These are phyloP conservation scores for Pinna nobilis DNA, from an alignment of 1,140 invertebrate genomes.

Conservation along the genomic window DNA sequence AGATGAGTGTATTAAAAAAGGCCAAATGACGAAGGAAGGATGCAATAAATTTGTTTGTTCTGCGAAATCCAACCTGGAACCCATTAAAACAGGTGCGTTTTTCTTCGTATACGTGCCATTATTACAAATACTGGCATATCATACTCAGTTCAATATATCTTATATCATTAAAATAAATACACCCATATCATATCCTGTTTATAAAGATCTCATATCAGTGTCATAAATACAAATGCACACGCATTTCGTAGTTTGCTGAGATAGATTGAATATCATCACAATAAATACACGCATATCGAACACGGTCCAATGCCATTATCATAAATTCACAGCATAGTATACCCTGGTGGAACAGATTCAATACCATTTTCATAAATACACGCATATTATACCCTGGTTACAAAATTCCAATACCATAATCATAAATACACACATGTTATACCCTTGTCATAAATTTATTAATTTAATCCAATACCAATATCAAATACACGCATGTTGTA, in stretches of 20 bases:
- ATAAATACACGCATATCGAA: too few relatives aligned
- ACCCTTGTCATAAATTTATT: too few relatives aligned
- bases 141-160: background rate
- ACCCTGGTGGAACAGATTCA: too few relatives aligned
- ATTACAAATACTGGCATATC: background rate
- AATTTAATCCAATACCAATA: too few relatives aligned
- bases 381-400: too few relatives aligned
- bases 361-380: too few relatives aligned
- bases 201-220: background rate
- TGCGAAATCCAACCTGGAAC: slow-evolving; percentile 29
- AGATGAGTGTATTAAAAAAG: slow-evolving; percentile 25
- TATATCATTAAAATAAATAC: background rate
- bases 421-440: too few relatives aligned
- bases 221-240: too few relatives aligned
- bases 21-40: slow-evolving; percentile 14
- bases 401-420: too few relatives aligned
- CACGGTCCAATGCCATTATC: too few relatives aligned
- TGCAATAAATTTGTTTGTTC: slow-evolving; percentile 41
- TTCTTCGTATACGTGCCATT: background rate
- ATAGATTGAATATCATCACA: background rate
- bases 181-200: background rate
- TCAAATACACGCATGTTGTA: too few relatives aligned
- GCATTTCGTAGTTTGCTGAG: background rate
- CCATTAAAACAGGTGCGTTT: slow-evolving; percentile 20
- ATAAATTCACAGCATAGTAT: too few relatives aligned